Evolutionary conservation across 1,140 invertebrate species (phyloP), one percentile per base, ranked within the genome.

Genomic region (Popillia japonica): DNA sequence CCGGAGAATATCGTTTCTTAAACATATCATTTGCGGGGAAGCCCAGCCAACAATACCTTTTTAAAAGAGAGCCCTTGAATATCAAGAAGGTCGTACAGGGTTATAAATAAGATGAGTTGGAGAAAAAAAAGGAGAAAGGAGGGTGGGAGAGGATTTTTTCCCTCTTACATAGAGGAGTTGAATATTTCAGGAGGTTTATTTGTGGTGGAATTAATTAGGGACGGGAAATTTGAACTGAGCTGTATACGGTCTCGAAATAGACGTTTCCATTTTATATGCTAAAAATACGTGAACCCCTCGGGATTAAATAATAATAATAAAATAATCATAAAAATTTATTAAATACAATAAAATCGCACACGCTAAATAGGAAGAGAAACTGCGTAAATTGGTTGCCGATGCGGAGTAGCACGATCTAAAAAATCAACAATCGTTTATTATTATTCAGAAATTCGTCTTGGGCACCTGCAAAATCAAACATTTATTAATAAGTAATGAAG

Each of bases 71-170:
- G 61, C 10, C 17, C 22, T 27, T 64, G 61, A 64, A 64, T 64
- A 64, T 20, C 61, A 23, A 64, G 20, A 27, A 11, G 61, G 23
- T 22, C 61, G 17, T 64, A 9, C 6, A 9, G n/a, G n/a, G 22
- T 64, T 64, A 64, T 64, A 27, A 64, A 64, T 64, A 64, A 22
- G 61, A 6, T 22, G 17, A 7, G 11, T 14, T n/a, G 7, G 4
- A 22, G 10, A 64, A 64, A 64, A 64, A 61, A 61, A 7, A 61
- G 41, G 41, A n/a, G n/a, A n/a, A n/a, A n/a, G n/a, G n/a, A n/a
- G n/a, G n/a, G n/a, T n/a, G n/a, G n/a, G n/a, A n/a, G n/a, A n/a
- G n/a, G n/a, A n/a, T n/a, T n/a, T n/a, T n/a, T n/a, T n/a, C n/a
- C n/a, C n/a, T n/a, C n/a, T n/a, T n/a, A n/a, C n/a, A n/a, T n/a